Conservation (phyloP, 2,113 vertebrate species). For the Gracilinanus agilis region DNA sequence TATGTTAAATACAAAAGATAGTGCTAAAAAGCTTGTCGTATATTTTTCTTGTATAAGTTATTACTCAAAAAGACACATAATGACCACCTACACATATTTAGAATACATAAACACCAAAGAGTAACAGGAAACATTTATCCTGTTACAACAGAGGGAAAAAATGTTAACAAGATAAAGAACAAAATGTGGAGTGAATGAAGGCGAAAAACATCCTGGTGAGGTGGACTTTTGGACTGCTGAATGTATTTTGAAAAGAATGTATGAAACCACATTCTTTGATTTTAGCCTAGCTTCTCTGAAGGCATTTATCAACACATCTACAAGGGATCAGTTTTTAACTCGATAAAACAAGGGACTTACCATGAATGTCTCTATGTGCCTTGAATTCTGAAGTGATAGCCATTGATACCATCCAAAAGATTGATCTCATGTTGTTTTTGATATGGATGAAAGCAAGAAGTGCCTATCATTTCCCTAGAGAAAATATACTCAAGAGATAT, state of each 20-base stretch:
- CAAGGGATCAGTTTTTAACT: neutral
- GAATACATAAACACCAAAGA: neutral
- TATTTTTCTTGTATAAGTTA: neutral
- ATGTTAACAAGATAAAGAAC: constrained; percentile 18
- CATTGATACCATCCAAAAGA: neutral
- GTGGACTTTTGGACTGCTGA: neutral
- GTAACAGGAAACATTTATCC: neutral
- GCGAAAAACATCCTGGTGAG: neutral
- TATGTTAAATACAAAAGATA: neutral
- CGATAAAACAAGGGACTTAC: neutral
- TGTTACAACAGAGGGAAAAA: constrained; percentile 7
- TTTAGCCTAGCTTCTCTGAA: constrained; percentile 16
- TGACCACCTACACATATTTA: neutral
- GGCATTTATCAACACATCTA: neutral
- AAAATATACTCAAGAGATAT: neutral
- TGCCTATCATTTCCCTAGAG: neutral
- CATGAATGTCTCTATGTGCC: neutral
- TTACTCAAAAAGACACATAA: constrained; percentile 30
- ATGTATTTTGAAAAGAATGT: constrained; percentile 26
- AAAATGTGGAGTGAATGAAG: constrained; percentile 24
- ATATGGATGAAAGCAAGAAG: constrained; percentile 42
- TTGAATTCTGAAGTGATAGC: constrained; percentile 20
- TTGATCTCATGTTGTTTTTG: constrained; percentile 5
- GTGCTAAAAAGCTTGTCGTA: neutral
- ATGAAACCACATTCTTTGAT: constrained; percentile 8